Evolutionary conservation across 2,888 invertebrate genomes (phyloP).

Genomic region (Quadriops clusia): DNA sequence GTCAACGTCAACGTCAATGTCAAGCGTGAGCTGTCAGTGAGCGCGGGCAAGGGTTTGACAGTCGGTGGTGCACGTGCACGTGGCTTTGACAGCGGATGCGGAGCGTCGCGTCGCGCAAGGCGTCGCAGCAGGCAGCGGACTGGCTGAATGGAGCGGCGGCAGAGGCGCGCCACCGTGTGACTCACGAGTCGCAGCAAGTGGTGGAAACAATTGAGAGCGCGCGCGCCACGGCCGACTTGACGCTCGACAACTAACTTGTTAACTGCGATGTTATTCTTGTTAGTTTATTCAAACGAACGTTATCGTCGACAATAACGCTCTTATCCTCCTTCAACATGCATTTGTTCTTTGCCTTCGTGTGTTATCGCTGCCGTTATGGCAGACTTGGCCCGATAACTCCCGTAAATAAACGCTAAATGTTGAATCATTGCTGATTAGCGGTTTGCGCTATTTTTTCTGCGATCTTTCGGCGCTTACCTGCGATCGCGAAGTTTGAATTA

Average conservation of each 20-base stretch:
- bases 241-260: slow-evolving; percentile 12
- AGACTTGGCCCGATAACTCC: no score
- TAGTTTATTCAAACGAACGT: slow-evolving; percentile 10
- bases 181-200: slow-evolving; percentile 15
- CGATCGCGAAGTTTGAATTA: no score
- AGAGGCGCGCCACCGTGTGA: slow-evolving; percentile 15
- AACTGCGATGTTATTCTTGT: slow-evolving; percentile 12
- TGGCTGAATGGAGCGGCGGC: slow-evolving; percentile 15
- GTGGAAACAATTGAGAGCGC: slow-evolving; percentile 16
- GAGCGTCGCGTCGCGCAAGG: slow-evolving; percentile 11
- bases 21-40: no score
- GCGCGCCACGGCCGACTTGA: slow-evolving; percentile 7
- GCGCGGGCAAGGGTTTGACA: slow-evolving; percentile 9
- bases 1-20: no score
- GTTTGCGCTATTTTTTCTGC: no score
- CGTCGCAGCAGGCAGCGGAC: slow-evolving; percentile 13
- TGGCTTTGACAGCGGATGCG: slow-evolving; percentile 17
- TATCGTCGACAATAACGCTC: slow-evolving; percentile 10
- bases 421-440: no score
- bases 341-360: slow-evolving; percentile 16
- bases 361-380: no score
- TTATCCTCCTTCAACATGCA: slow-evolving; percentile 15
- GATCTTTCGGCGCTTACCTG: no score
- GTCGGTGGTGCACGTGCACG: slow-evolving; percentile 12
- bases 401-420: slow-evolving; percentile 1